Evolutionary conservation across 92 coral and sea anemone species (phyloP).

Genomic region (Meandrina meandrites): DNA sequence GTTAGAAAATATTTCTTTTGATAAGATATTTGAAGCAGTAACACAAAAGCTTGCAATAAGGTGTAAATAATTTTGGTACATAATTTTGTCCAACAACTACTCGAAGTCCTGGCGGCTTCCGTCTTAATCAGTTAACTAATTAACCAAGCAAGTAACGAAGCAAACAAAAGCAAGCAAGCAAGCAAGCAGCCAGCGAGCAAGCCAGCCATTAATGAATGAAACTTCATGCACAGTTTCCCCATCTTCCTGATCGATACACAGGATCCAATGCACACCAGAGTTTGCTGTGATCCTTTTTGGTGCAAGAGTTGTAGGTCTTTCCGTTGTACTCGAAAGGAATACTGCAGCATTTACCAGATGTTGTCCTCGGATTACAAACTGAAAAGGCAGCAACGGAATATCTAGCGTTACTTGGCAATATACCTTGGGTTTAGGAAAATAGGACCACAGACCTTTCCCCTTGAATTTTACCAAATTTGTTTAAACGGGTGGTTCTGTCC

Average conservation of each 20-base stretch:
- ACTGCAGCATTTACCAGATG: background rate
- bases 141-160: no score
- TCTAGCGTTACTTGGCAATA: background rate
- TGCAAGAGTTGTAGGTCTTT: background rate
- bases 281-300: background rate
- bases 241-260: background rate
- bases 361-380: background rate
- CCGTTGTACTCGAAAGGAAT: background rate
- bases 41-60: no score
- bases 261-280: slow-evolving; percentile 1
- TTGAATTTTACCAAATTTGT: no score
- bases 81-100: no score
- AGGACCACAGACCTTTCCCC: background rate
- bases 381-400: background rate
- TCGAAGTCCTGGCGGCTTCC: no score
- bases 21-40: no score
- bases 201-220: background rate
- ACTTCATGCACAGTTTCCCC: background rate
- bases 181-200: no score
- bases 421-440: background rate
- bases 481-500: no score
- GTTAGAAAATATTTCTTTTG: no score
- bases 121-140: no score
- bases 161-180: no score
- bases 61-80: no score